phyloP scores from a whole-genome alignment of 2,113 vertebrate species.

The Dolichallabes microphthalmus region DNA sequence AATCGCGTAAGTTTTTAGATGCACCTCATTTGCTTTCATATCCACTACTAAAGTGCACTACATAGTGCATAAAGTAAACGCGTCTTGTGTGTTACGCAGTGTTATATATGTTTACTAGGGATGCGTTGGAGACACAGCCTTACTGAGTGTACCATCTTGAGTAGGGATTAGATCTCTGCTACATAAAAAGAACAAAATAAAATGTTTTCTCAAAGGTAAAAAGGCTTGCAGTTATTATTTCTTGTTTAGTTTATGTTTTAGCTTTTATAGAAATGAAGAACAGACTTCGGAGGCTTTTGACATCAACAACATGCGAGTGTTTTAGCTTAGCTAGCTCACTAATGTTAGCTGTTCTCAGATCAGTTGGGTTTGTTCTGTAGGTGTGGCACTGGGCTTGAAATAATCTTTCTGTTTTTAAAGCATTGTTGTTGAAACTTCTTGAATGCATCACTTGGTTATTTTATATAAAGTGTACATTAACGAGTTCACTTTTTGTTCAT shows the following conservation, averaged over 20 bases:
- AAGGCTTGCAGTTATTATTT: not conserved
- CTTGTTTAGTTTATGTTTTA: not conserved
- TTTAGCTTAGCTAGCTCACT: not conserved
- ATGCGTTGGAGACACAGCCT: not conserved
- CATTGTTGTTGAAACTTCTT: not conserved
- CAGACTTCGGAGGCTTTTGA: not conserved
- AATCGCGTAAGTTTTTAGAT: not conserved
- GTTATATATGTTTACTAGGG: not conserved
- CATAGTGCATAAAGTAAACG: not conserved
- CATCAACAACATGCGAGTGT: not conserved
- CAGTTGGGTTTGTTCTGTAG: not conserved
- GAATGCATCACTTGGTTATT: not conserved
- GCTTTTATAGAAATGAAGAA: not conserved
- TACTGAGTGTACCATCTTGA: not conserved
- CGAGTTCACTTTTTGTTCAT: not conserved
- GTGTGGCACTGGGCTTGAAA: not conserved
- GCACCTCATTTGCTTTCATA: too few relatives aligned
- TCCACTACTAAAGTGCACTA: not conserved
- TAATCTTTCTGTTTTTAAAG: not conserved
- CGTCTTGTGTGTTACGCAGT: not conserved
- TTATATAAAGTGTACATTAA: not conserved
- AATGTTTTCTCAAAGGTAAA: constrained; percentile 36
- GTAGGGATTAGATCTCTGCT: not conserved
- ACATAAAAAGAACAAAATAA: not conserved
- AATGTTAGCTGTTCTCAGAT: not conserved